Percentiles rank a stretch among this genome's conserved stretches.
Conservation (phyloP, 2,888 invertebrate species). For the Buathra laborator region DNA sequence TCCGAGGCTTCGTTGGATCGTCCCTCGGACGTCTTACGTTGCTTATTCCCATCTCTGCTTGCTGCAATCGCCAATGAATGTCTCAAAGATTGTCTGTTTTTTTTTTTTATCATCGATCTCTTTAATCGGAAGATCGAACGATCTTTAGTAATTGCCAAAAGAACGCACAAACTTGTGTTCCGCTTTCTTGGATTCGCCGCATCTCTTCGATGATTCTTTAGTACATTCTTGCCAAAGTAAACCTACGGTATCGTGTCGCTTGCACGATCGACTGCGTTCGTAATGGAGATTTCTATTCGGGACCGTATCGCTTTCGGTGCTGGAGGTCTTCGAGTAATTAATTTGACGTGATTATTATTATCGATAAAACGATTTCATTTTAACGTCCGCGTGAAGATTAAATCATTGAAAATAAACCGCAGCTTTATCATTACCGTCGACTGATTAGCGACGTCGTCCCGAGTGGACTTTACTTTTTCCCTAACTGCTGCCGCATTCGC, state of each 20-base stretch:
- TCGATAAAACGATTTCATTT: background rate
- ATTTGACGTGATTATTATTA: background rate
- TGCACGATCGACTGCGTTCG: constrained; percentile 55
- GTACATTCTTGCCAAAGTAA: constrained; percentile 50
- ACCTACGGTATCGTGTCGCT: constrained; percentile 57
- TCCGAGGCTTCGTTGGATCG: constrained; percentile 68
- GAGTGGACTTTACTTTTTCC: constrained; percentile 10
- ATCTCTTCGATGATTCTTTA: constrained; percentile 16
- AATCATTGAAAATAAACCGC: background rate
- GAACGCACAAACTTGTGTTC: constrained; percentile 48
- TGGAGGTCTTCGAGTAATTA: constrained; percentile 35
- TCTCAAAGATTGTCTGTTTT: background rate
- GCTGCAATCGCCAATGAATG: constrained; percentile 18
- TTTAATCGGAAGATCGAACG: background rate
- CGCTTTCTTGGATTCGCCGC: constrained; percentile 34
- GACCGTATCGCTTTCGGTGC: constrained; percentile 36
- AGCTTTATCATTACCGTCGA: constrained; percentile 28
- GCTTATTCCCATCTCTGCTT: constrained; percentile 67
- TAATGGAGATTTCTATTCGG: constrained; percentile 11
- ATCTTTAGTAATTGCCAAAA: background rate
- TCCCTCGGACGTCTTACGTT: constrained; percentile 70
- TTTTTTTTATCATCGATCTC: background rate
- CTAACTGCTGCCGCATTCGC: constrained; percentile 28
- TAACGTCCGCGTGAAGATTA: background rate
- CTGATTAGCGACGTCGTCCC: constrained; percentile 3